A percentile compares a stretch with the other conserved stretches of the same genome.
phyloP scores from a whole-genome alignment of 2,888 invertebrate species.

The Iselma pallidipennis region DNA sequence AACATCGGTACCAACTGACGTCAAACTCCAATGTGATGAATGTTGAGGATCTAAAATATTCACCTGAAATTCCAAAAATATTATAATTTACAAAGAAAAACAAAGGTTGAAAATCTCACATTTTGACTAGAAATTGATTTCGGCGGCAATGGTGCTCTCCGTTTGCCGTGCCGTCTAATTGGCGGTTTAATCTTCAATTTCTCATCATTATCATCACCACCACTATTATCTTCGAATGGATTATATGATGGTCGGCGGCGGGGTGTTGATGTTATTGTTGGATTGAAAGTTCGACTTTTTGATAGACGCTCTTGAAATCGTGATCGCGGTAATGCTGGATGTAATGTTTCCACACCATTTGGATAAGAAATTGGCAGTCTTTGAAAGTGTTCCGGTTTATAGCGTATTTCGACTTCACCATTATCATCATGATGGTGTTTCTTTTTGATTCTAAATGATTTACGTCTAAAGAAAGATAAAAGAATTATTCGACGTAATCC shows the following conservation, averaged over 20 bases:
- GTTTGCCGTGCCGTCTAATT: constrained; percentile 28
- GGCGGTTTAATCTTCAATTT: constrained; percentile 3
- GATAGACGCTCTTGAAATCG: constrained; percentile 27
- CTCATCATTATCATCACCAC: constrained; percentile 16
- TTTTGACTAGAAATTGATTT: constrained; percentile 26
- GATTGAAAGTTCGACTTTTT: constrained; percentile 5
- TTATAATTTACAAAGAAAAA: not conserved
- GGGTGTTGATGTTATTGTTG: not conserved
- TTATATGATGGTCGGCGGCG: constrained; percentile 16
- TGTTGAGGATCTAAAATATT: constrained; percentile 7
- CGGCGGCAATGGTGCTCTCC: constrained; percentile 37
- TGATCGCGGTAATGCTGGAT: constrained; percentile 24
- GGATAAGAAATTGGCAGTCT: constrained; percentile 14
- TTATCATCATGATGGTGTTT: constrained; percentile 6
- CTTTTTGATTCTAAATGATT: constrained; percentile 25
- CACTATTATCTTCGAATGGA: constrained; percentile 28
- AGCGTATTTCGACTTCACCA: constrained; percentile 18
- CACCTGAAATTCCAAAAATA: constrained; percentile 15
- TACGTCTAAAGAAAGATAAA: constrained; percentile 19
- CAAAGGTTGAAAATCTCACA: constrained; percentile 2
- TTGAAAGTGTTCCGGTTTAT: constrained; percentile 8
- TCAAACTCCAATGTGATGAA: constrained; percentile 36
- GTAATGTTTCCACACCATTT: constrained; percentile 1
- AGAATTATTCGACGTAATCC: too few relatives aligned
- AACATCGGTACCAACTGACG: constrained; percentile 34